phyloP scores from a whole-genome alignment of 2,797 vertebrate species.

The Rhadinocentrus ornatus region DNA sequence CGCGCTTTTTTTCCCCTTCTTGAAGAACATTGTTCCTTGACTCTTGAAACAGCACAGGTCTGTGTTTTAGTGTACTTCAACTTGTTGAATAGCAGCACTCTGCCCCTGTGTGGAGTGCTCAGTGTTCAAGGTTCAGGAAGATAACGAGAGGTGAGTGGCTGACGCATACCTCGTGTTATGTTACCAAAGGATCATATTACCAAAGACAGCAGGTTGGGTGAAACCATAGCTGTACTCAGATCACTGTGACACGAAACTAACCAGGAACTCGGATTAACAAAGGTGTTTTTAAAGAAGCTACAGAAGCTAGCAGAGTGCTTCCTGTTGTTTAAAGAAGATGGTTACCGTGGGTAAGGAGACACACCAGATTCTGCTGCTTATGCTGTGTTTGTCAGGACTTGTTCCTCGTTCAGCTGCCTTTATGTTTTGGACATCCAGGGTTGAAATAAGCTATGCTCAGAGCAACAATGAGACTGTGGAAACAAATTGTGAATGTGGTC shows the following conservation, averaged over 20 bases:
- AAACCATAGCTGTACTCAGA: slow-evolving; percentile 55
- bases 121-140: slow-evolving; percentile 79
- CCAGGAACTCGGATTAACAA: slow-evolving; percentile 55
- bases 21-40: slow-evolving; percentile 29
- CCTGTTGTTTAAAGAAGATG: slow-evolving; percentile 44
- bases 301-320: slow-evolving; percentile 37
- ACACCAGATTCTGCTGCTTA: slow-evolving; percentile 55
- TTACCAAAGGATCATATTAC: slow-evolving; percentile 87
- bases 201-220: slow-evolving; percentile 63
- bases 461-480: slow-evolving; percentile 60
- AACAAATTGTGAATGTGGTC: slow-evolving; percentile 84
- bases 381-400: slow-evolving; percentile 64
- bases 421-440: slow-evolving; percentile 75
- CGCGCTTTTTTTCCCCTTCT: slow-evolving; percentile 6
- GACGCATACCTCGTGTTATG: slow-evolving; percentile 80
- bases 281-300: slow-evolving; percentile 46
- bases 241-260: slow-evolving; percentile 43
- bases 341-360: slow-evolving; percentile 74
- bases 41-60: slow-evolving; percentile 20
- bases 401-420: slow-evolving; percentile 55
- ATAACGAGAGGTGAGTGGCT: slow-evolving; percentile 83
- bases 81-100: slow-evolving; percentile 75
- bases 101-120: slow-evolving; percentile 63
- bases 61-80: slow-evolving; percentile 53
- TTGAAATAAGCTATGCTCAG: slow-evolving; percentile 79